Conservation (phyloP, 2,113 vertebrate species). For the Echinops telfairi region DNA sequence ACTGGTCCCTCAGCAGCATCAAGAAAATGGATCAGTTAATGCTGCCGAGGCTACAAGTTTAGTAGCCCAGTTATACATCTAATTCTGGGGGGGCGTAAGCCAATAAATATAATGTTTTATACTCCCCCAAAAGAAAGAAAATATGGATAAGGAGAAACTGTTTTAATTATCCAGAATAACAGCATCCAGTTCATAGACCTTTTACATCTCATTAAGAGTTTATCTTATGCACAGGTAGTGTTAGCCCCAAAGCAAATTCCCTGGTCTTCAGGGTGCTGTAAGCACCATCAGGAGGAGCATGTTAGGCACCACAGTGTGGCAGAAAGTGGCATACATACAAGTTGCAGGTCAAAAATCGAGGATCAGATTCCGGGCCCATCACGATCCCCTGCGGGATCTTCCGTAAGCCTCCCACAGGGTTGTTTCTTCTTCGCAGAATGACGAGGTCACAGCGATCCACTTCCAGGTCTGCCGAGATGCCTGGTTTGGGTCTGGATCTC, state of each 20-base stretch:
- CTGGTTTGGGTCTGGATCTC: conserved; percentile 63
- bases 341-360: background rate
- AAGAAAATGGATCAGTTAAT: conserved; percentile 80
- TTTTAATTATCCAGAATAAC: conserved; percentile 15
- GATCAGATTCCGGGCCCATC: background rate
- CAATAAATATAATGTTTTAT: too few relatives aligned
- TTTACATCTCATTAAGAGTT: conserved; percentile 13
- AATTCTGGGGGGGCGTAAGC: too few relatives aligned
- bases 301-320: background rate
- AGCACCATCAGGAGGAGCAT: background rate
- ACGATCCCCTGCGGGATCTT: background rate
- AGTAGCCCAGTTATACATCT: too few relatives aligned
- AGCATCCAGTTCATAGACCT: background rate
- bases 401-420: conserved; percentile 4
- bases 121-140: background rate
- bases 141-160: background rate
- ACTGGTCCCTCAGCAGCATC: conserved; percentile 68
- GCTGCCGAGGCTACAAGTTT: conserved; percentile 85
- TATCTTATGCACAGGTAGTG: background rate
- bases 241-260: conserved; percentile 33
- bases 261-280: background rate
- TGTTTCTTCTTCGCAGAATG: conserved; percentile 53
- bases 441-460: background rate
- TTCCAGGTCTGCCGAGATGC: conserved; percentile 40
- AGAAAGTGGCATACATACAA: background rate